Conservation (phyloP, 2,888 invertebrate genomes). For the Cotesia congregata region DNA sequence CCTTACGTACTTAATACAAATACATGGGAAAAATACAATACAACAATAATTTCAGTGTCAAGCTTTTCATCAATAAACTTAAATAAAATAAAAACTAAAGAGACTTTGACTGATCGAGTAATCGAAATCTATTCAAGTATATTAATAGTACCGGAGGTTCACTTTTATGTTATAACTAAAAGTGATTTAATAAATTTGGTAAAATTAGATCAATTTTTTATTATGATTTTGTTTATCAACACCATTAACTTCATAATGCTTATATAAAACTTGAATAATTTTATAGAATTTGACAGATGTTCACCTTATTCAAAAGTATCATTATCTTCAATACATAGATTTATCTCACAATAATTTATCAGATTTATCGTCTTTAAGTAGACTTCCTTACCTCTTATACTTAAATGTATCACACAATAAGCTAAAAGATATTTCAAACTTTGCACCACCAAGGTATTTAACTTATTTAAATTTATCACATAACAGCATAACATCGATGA, state of each 20-base stretch:
- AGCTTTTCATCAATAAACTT: constrained; percentile 38
- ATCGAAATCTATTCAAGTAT: constrained; percentile 73
- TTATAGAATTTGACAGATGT: constrained; percentile 71
- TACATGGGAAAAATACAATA: constrained; percentile 55
- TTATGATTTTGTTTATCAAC: too few relatives aligned
- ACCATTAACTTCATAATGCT: too few relatives aligned
- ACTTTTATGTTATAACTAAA: constrained; percentile 74
- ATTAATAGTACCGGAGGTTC: constrained; percentile 73
- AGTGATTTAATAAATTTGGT: constrained; percentile 69
- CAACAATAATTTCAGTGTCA: constrained; percentile 51
- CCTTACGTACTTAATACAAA: constrained; percentile 50
- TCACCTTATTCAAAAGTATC: constrained; percentile 72
- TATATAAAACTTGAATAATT: neutral
- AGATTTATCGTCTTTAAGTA: constrained; percentile 72
- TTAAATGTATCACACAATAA: constrained; percentile 74
- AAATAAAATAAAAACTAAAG: constrained; percentile 65
- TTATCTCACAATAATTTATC: constrained; percentile 74
- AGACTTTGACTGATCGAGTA: constrained; percentile 72
- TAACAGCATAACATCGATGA: constrained; percentile 73
- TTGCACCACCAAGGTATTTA: constrained; percentile 75
- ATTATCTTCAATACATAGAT: constrained; percentile 75
- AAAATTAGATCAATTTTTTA: constrained; percentile 30
- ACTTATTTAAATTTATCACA: constrained; percentile 75
- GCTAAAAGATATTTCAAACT: constrained; percentile 72
- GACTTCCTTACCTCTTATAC: constrained; percentile 74